Evolutionary conservation across 64 coral and sea anemone genomes (phyloP).

Genomic region (Pocillopora verrucosa): DNA sequence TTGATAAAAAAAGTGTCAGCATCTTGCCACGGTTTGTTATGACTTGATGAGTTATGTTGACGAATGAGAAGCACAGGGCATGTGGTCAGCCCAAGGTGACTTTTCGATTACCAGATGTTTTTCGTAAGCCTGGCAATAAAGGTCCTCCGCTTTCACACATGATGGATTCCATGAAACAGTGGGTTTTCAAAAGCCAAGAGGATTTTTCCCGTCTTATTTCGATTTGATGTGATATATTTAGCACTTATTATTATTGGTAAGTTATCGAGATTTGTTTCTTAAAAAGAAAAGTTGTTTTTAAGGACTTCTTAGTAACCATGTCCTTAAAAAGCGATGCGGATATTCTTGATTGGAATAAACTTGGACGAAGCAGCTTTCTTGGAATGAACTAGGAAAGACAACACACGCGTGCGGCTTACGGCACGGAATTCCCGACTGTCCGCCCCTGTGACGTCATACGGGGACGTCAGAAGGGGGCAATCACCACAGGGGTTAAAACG

Average conservation of each 20-base stretch:
- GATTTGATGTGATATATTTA: background rate
- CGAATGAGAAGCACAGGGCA: background rate
- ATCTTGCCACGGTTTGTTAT: slow-evolving; percentile 8
- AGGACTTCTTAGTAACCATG: too few species aligned
- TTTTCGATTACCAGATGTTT: background rate
- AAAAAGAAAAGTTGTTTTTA: too few species aligned
- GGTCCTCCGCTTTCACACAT: background rate
- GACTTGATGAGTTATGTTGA: background rate
- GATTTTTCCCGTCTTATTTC: background rate
- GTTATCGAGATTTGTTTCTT: too few species aligned
- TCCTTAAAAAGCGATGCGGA: too few species aligned
- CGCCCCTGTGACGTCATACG: background rate
- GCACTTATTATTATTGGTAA: too few species aligned
- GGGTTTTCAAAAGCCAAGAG: background rate
- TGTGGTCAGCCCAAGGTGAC: background rate
- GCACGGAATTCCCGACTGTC: background rate
- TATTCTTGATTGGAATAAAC: too few species aligned
- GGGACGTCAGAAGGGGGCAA: slow-evolving; percentile 17
- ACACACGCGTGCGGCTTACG: background rate
- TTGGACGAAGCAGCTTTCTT: too few species aligned
- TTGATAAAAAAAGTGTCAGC: background rate
- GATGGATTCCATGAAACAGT: too few species aligned
- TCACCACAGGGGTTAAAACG: background rate
- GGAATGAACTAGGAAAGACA: background rate
- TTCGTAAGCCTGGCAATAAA: background rate